Evolutionary conservation across 2,797 vertebrate species (phyloP).

Genomic region (Enteromius radiatus): DNA sequence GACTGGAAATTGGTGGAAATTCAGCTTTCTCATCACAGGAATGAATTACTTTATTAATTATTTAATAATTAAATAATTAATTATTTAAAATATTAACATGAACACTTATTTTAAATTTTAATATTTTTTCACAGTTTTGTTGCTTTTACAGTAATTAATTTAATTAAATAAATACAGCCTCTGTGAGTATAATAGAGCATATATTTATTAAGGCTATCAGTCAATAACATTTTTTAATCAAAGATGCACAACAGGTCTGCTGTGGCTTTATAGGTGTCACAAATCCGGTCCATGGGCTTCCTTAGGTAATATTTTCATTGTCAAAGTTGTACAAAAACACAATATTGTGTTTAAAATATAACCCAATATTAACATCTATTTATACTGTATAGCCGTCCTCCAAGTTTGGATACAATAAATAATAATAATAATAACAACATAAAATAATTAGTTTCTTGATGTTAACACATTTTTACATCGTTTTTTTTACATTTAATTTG

Average conservation of each 20-base stretch:
- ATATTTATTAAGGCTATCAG: neutral
- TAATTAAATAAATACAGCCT: neutral
- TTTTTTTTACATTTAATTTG: neutral
- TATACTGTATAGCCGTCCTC: neutral
- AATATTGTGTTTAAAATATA: too few species aligned
- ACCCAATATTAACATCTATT: neutral
- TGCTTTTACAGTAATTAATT: neutral
- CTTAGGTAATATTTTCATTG: too few species aligned
- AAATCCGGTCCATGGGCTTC: too few species aligned
- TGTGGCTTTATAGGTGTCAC: too few species aligned
- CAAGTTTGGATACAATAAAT: neutral
- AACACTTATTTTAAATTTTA: neutral
- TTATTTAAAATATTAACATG: neutral
- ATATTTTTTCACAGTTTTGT: neutral
- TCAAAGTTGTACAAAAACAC: neutral
- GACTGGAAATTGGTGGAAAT: neutral
- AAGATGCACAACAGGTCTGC: too few species aligned
- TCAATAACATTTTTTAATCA: neutral
- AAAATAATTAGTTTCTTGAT: neutral
- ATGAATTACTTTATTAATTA: neutral
- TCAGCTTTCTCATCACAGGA: neutral
- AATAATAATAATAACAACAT: neutral
- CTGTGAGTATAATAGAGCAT: neutral
- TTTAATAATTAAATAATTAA: too few species aligned
- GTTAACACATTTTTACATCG: neutral